Evolutionary conservation across 2,113 vertebrate species (phyloP).

Genomic region (Gasterosteus aculeatus): DNA sequence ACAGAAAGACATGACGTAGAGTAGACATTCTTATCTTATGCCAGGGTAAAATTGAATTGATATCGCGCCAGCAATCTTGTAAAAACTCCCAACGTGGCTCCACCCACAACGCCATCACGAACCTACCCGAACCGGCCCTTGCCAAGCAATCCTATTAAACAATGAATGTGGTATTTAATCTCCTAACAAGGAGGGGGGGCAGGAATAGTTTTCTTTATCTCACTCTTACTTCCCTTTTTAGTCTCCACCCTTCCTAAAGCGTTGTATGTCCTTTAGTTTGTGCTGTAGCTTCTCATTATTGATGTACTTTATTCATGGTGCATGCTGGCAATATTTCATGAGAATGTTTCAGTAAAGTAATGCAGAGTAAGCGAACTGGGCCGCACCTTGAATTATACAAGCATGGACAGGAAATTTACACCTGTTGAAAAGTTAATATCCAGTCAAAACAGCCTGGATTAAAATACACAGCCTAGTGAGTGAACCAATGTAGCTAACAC

Average conservation of each 20-base stretch:
- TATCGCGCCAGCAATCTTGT: slow-evolving; percentile 62
- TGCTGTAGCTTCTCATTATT: slow-evolving; percentile 50
- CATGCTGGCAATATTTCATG: slow-evolving; percentile 34
- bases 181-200: slow-evolving; percentile 48
- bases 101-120: slow-evolving; percentile 46
- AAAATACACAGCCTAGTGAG: not conserved
- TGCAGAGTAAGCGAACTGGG: slow-evolving; percentile 11
- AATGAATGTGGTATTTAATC: slow-evolving; percentile 67
- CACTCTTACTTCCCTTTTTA: slow-evolving; percentile 26
- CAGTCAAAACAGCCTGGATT: slow-evolving; percentile 7
- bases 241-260: slow-evolving; percentile 36
- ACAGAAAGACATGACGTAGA: slow-evolving; percentile 43
- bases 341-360: slow-evolving; percentile 20
- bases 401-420: slow-evolving; percentile 4
- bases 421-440: slow-evolving; percentile 27
- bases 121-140: slow-evolving; percentile 40
- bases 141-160: slow-evolving; percentile 77
- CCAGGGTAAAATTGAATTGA: slow-evolving; percentile 62
- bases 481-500: not conserved
- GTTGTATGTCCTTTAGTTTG: not conserved
- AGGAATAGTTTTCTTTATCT: slow-evolving; percentile 42
- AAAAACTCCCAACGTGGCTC: slow-evolving; percentile 56
- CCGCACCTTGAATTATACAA: slow-evolving; percentile 6
- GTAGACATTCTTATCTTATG: slow-evolving; percentile 40
- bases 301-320: slow-evolving; percentile 51